Base-by-base conservation (phyloP, 2,113 vertebrate genomes). In the Limnothrissa miodon region DNA sequence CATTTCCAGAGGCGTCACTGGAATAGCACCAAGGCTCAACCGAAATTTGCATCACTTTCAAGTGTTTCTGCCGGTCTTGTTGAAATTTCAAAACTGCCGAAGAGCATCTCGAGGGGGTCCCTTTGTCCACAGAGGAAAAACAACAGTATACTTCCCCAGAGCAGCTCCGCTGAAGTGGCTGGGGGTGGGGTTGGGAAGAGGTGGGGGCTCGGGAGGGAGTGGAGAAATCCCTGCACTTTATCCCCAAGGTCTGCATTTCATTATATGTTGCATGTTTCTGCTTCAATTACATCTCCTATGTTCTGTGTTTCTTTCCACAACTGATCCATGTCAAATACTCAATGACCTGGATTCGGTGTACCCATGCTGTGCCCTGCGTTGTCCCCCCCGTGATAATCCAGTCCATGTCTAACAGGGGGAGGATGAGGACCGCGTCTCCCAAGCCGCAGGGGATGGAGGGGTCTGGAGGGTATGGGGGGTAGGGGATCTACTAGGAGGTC, bases 311-410 rank as follows among this genome's bases (percentile, higher is more conserved):
- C 11, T n/a, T 66, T 56, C 21, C 66, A 36, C 25, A 74, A 74
- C 66, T 17, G 66, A 74, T 74, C 66, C 66, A 74, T 74, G 66
- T 74, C 66, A 74, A 74, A 36, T 74, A 74, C 15, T 36, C 66
- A 1, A 36, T 74, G 66, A 74, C 66, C 66, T 74, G 66, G 66
- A 74, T 74, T 74, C 29, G 3, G 66, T 36, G 66, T 74, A 11
- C 51, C 66, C 59, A 11, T 36, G 66, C 66, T 33, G 29, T 39
- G 66, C 4, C 66, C 66, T 56, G 11, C 33, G 29, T 33, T 74
- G 66, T 36, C 36, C 33, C 2, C 56, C 23, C 59, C 1, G 4
- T 74, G 66, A 29, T 74, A 74, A 74, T 74, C 66, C 66, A 29
- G 13, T 11, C 29, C 33, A 17, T 74, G 66, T 29, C 66, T 36